Evolutionary conservation across 2,888 invertebrate species (phyloP), one percentile per base, ranked within the genome.

Genomic region (Pristionchus arcanus): DNA sequence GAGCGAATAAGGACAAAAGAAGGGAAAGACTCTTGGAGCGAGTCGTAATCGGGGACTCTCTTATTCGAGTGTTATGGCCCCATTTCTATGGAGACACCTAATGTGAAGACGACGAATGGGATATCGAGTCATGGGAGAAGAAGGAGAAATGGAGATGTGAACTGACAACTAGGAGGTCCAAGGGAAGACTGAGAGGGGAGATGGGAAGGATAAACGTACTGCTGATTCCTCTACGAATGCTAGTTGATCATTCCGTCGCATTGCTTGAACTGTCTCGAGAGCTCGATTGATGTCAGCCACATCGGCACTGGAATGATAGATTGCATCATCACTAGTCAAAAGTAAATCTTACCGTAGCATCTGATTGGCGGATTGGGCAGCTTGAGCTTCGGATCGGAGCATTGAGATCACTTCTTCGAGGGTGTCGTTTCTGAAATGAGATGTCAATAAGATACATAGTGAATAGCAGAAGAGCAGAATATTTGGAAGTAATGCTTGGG

Each of bases 221-320:
- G 81, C 66, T n/a, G 31, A 59, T 28, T 81, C 59, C 13, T 89
- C 89, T 19, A 37, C 11, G 83, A 83, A 83, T 2, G 37, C 19
- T 1, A 83, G 9, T 31, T 89, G 89, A 31, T 89, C 89, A 13
- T 83, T 81, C 49, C 89, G 34, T 42, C 89, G 34, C 81, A 89
- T 81, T 28, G 81, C 63, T 42, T 81, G 83, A 13, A 89, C 89
- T 16, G 81, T 63, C 55, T 81, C 89, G 19, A 89, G 83, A 7
- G 89, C 89, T n/a, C 81, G 81, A 66, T 83, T 89, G n/a, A 89
- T 34, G 15, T 89, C 89, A 16, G 81, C 13, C 21, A 89, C 89
- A 28, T 89, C 89, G 21, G 49, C 81, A n/a, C 89, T 89, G 89
- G 0, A 89, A 59, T 28, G 53, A 42, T 28, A 28, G 31, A 42